These are phyloP conservation scores for Polypterus bichir DNA, from an alignment of 2,113 vertebrate genomes.

Conservation along the genomic window DNA sequence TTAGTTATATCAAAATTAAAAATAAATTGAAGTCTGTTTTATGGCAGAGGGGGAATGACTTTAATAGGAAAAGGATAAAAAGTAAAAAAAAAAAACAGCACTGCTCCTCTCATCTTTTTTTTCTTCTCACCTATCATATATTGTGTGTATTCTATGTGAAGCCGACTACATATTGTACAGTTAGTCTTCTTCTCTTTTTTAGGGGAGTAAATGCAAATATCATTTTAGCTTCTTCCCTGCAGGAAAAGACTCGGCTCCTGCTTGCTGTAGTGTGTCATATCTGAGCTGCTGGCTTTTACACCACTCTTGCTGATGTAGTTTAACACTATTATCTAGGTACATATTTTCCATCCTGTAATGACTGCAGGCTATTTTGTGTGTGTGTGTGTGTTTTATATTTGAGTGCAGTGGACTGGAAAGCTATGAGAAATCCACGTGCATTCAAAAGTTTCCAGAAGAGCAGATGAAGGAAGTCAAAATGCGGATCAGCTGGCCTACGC, in stretches of 20 bases:
- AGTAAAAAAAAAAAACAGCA: too few species aligned
- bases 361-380: slow-evolving; percentile 8
- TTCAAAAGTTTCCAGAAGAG: slow-evolving; percentile 51
- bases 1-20: too few species aligned
- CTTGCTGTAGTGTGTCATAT: slow-evolving; percentile 4
- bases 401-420: slow-evolving; percentile 27
- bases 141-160: too few species aligned
- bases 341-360: slow-evolving; percentile 14
- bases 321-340: slow-evolving; percentile 16
- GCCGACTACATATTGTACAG: too few species aligned
- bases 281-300: background rate
- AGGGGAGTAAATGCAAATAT: too few species aligned
- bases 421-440: slow-evolving; percentile 19
- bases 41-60: too few species aligned
- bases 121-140: too few species aligned
- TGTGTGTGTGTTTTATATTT: background rate
- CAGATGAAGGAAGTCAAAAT: slow-evolving; percentile 54
- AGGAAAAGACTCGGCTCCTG: background rate
- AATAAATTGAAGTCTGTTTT: too few species aligned
- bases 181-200: too few species aligned
- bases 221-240: too few species aligned
- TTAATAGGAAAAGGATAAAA: too few species aligned
- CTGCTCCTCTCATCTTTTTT: too few species aligned
- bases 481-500: slow-evolving; percentile 52
- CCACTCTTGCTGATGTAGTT: slow-evolving; percentile 1